phyloP scores from a whole-genome alignment of 2,797 vertebrate species.

The Setipinna tenuifilis region DNA sequence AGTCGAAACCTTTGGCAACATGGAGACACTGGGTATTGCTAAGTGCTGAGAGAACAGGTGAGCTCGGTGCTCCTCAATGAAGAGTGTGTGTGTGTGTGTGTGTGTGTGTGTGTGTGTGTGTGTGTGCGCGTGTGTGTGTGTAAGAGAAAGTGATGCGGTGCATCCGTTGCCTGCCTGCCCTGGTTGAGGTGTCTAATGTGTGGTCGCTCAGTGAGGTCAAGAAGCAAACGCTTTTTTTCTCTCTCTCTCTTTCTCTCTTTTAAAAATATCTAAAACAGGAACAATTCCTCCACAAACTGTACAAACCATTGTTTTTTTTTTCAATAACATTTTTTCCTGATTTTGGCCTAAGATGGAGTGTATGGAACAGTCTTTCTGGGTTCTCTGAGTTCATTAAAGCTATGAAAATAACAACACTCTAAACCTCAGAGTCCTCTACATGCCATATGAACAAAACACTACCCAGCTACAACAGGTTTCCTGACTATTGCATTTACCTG shows the following conservation, averaged over 20 bases:
- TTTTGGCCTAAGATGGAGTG: constrained; percentile 91
- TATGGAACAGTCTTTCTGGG: constrained; percentile 78
- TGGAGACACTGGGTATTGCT: constrained; percentile 16
- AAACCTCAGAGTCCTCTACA: constrained; percentile 83
- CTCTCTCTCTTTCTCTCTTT: constrained; percentile 44
- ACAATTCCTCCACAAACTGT: constrained; percentile 61
- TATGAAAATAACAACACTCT: constrained; percentile 88
- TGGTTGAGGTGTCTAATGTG: constrained; percentile 89
- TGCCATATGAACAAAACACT: constrained; percentile 88
- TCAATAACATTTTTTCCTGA: constrained; percentile 74
- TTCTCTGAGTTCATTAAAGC: constrained; percentile 82
- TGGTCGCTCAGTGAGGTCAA: constrained; percentile 88
- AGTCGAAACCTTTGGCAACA: constrained; percentile 23
- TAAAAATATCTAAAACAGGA: constrained; percentile 88
- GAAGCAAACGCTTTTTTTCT: constrained; percentile 80
- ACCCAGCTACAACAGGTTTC: constrained; percentile 86
- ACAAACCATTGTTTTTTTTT: constrained; percentile 73
- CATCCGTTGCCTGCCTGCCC: constrained; percentile 67
- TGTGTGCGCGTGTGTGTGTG: constrained; percentile 26
- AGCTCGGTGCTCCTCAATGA: constrained; percentile 17
- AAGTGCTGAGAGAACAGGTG: constrained; percentile 12
- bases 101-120: background rate
- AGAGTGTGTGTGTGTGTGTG: constrained; percentile 2
- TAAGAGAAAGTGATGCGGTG: constrained; percentile 48
- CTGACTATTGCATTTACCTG: constrained; percentile 72